A percentile compares a stretch with the other conserved stretches of the same genome.
phyloP scores from a whole-genome alignment of 2,888 invertebrate species.

The Nymphalis urticae region DNA sequence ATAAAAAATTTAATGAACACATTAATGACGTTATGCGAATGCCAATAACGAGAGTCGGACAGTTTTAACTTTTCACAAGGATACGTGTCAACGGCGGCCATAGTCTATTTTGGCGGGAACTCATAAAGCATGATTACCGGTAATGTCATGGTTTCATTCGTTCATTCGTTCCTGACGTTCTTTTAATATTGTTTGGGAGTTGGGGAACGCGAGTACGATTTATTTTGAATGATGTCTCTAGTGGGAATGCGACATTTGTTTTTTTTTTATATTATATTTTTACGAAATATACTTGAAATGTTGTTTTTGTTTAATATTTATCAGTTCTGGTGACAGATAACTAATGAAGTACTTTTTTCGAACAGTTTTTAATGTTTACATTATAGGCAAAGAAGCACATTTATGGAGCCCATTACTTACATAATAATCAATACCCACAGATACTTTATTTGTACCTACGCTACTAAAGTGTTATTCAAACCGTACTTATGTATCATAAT shows the following conservation, averaged over 20 bases:
- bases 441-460: too few species aligned
- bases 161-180: constrained; percentile 51
- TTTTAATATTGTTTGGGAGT: constrained; percentile 41
- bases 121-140: constrained; percentile 75
- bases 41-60: constrained; percentile 27
- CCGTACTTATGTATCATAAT: too few species aligned
- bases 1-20: constrained; percentile 39
- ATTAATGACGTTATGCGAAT: constrained; percentile 27
- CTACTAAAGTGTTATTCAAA: too few species aligned
- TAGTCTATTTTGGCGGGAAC: constrained; percentile 66
- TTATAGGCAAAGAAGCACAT: too few species aligned
- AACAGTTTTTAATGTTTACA: too few species aligned
- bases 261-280: constrained; percentile 12
- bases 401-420: too few species aligned
- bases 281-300: constrained; percentile 2
- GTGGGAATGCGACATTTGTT: constrained; percentile 23
- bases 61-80: constrained; percentile 70
- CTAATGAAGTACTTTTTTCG: too few species aligned
- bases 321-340: neutral
- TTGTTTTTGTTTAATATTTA: neutral
- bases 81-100: constrained; percentile 62
- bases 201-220: constrained; percentile 33
- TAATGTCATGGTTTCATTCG: constrained; percentile 63
- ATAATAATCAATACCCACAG: too few species aligned
- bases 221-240: constrained; percentile 31